Percentiles rank a stretch among this genome's conserved stretches.
These are phyloP conservation scores for Upupa epops DNA, from an alignment of 2,113 vertebrate species.

Conservation along the genomic window DNA sequence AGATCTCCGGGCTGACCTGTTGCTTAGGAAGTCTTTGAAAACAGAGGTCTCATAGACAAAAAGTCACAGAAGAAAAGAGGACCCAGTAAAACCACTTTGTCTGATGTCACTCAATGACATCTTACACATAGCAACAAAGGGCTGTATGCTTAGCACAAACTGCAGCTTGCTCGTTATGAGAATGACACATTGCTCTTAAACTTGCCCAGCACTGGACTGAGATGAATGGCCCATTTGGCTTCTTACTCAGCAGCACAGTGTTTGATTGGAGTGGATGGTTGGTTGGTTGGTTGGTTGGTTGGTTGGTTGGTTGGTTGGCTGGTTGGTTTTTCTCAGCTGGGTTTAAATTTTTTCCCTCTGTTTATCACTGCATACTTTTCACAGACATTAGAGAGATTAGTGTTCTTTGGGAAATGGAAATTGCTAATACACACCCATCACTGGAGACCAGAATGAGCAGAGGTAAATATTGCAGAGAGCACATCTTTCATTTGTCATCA, in stretches of 20 bases:
- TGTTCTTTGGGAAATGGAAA: conserved; percentile 78
- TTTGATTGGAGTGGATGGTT: neutral
- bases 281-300: too few relatives aligned
- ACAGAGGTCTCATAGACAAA: conserved; percentile 16
- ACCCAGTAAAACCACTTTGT: conserved; percentile 67
- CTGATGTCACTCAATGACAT: conserved; percentile 71
- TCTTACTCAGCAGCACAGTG: conserved; percentile 81
- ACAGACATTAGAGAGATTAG: conserved; percentile 78
- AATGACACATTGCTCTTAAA: conserved; percentile 85
- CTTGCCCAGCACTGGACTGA: conserved; percentile 72
- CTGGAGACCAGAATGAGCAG: conserved; percentile 47
- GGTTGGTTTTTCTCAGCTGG: neutral
- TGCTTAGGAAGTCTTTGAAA: conserved; percentile 66
- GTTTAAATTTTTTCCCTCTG: neutral
- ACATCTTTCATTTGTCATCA: conserved; percentile 71
- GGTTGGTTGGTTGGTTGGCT: too few relatives aligned
- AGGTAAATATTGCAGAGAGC: conserved; percentile 67
- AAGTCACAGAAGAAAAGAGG: conserved; percentile 18
- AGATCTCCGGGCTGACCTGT: neutral
- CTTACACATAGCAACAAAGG: conserved; percentile 67
- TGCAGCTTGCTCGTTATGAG: conserved; percentile 77
- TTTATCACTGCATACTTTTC: conserved; percentile 78
- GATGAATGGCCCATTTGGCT: conserved; percentile 78
- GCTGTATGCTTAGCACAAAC: conserved; percentile 62
- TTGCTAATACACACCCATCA: conserved; percentile 80